Evolutionary conservation across 2,888 invertebrate genomes (phyloP), one percentile per base, ranked within the genome.

Genomic region (Sarcophaga rosellei): DNA sequence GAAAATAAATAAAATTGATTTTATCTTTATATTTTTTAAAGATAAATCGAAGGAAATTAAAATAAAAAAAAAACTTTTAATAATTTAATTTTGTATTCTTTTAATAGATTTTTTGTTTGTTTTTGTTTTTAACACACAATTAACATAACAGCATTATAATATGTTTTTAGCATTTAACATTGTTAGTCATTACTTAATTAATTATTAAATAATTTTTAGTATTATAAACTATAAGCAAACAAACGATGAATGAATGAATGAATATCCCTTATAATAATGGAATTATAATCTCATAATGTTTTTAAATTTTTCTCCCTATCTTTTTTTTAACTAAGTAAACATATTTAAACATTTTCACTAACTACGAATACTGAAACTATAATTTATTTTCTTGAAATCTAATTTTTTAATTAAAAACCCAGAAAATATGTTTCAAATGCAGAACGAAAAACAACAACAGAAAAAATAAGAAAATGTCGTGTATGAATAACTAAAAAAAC

Each of bases 101-200:
- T 12, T 53, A 53, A 53, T 15, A 53, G 10, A 53, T 15, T 53
- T 53, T 53, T 17, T 35, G 10, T 35, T 47, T 53, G 53, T 15
- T 53, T 53, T 17, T 17, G n/a, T 76, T 53, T 53, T n/a, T 21
- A 61, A 61, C 20, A 20, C 59, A 20, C 25, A 53, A 73, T 73
- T 73, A 25, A 69, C 17, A 21, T 21, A 69, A 53, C 69, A 35
- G 12, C 25, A 23, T 69, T 10, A 25, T 53, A 66, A 66, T 70
- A 81, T 66, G 59, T 81, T 86, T 86, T 80, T 75, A 84, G 66
- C 62, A 65, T 84, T 84, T 86, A 81, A 53, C n/a, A 81, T 81
- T 86, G 84, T 86, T 84, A 86, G 84, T 78, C 70, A 66, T 84
- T 81, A 70, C 70, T 68, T 35, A 35, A 15, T 53, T 17, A 53